Base-by-base conservation (phyloP, 2,113 vertebrate genomes). In the Poeciliopsis prolifica region DNA sequence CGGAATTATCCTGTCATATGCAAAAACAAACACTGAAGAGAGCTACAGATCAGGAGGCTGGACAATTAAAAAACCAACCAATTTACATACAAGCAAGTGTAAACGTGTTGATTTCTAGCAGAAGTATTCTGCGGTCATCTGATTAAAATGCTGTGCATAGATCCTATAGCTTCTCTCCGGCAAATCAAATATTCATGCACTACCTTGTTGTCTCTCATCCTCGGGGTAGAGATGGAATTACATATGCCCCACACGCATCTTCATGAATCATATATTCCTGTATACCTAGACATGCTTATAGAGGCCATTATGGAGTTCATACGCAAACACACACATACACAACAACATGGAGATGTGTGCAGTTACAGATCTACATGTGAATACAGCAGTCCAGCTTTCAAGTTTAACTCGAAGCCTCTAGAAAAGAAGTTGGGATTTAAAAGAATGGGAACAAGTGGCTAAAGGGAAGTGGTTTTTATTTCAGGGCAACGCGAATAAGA, bases 181-280 rank as follows among this genome's bases (percentile, higher is more conserved):
- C 89, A 90, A 94, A 95, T 95, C 91, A 95, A 95, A 95, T 94
- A 95, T 95, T 95, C 93, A 95, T 95, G 92, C 89, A 82, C 92
- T 92, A 94, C 92, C 92, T 94, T 93, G 92, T 94, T 94, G 94
- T 93, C 93, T 94, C 92, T 92, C 88, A 93, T 94, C 94, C 93
- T 94, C 90, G 89, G 93, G 93, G 92, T 87, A 93, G 89, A 88
- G 83, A 87, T 91, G 80, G 90, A 92, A 93, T 93, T 94, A 93
- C 90, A 93, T 92, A 94, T 93, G 93, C 93, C 93, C 93, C 89
- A 90, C 93, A 92, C 92, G 83, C 90, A 90, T 92, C 89, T 87
- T 92, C 91, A 94, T 95, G 93, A 95, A 93, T 94, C 93, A 95
- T 94, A 94, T 92, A 94, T 92, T 83, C 83, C 87, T 91, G 92